Percentiles rank a stretch among this genome's conserved stretches.
Conservation (phyloP, 2,797 vertebrate species). For the Momotus momota region DNA sequence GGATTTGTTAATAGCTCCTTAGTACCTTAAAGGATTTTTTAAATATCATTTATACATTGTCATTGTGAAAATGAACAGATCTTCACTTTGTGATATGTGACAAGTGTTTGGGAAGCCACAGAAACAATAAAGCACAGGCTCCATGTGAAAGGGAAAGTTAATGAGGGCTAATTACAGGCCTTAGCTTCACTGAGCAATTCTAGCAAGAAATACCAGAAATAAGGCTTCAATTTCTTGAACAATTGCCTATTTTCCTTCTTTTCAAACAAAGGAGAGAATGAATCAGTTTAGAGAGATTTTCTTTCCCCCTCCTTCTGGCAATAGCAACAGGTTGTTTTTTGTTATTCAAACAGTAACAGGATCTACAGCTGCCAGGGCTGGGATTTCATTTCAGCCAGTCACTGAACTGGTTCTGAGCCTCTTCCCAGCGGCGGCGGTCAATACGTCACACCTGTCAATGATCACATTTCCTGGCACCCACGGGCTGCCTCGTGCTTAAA, state of each 20-base stretch:
- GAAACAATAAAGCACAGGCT: background rate
- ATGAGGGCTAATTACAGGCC: background rate
- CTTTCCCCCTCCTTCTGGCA: background rate
- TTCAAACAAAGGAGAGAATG: background rate
- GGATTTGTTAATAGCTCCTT: background rate
- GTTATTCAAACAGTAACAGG: background rate
- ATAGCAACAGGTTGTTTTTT: background rate
- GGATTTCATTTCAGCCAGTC: background rate
- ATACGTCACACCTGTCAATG: background rate
- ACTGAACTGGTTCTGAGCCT: conserved; percentile 2
- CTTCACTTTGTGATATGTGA: background rate
- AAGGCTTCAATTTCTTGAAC: background rate
- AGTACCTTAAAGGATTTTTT: fast-evolving
- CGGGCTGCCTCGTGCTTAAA: background rate
- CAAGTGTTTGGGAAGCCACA: background rate
- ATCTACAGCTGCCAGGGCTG: background rate
- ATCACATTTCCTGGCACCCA: background rate
- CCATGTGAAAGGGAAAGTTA: fast-evolving
- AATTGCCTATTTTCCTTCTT: background rate
- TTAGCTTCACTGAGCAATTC: background rate
- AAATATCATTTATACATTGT: background rate
- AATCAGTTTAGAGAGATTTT: background rate
- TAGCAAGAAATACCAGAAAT: background rate
- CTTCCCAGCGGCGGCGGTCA: background rate
- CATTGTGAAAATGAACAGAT: background rate